Evolutionary conservation across 2,113 vertebrate genomes (phyloP).

Genomic region (Hucho hucho): DNA sequence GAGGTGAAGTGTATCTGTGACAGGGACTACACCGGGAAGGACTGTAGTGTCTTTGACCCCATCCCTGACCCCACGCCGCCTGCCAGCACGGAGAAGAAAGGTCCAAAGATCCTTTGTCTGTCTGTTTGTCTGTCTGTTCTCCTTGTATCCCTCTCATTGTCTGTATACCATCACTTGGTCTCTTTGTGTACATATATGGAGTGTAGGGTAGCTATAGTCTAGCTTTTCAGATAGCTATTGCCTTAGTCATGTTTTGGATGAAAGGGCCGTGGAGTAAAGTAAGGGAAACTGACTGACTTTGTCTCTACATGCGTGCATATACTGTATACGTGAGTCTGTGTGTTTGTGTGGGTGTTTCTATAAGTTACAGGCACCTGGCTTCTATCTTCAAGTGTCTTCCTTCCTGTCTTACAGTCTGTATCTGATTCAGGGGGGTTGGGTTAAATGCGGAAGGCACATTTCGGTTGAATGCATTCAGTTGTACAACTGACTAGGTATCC

Average conservation of each 20-base stretch:
- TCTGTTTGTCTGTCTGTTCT: neutral
- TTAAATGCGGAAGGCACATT: too few relatives aligned
- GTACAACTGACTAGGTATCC: too few relatives aligned
- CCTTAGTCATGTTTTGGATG: neutral
- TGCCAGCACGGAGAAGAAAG: conserved; percentile 84
- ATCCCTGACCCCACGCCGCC: conserved; percentile 81
- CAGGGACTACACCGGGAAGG: conserved; percentile 91
- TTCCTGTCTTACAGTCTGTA: conserved; percentile 64
- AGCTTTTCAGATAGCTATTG: neutral
- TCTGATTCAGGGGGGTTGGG: too few relatives aligned
- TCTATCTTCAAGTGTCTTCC: conserved; percentile 59
- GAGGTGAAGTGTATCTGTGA: conserved; percentile 96
- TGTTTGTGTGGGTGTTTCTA: conserved; percentile 23
- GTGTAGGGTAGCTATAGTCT: neutral
- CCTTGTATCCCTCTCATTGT: conserved; percentile 10
- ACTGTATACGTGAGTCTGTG: conserved; percentile 9
- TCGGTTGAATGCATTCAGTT: too few relatives aligned
- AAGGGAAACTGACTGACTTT: neutral
- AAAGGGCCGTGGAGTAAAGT: neutral
- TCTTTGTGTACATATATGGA: conserved; percentile 18
- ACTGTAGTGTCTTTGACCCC: conserved; percentile 92
- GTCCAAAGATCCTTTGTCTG: conserved; percentile 62
- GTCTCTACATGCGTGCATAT: neutral
- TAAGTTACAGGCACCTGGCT: conserved; percentile 22
- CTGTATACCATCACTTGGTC: neutral